Conservation (phyloP, 2,797 vertebrate genomes). For the Leptodactylus fallax region DNA sequence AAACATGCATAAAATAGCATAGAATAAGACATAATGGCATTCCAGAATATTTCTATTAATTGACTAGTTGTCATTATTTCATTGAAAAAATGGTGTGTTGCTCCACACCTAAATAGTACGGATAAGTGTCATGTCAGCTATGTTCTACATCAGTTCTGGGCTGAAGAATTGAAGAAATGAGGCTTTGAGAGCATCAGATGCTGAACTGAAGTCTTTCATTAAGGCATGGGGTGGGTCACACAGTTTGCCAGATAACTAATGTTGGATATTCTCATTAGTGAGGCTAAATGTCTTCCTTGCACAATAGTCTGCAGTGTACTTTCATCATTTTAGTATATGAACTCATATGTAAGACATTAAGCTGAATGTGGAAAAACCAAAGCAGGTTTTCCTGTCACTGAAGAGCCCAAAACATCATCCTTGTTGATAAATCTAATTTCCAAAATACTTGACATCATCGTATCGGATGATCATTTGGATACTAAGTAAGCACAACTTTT, state of each 20-base stretch:
- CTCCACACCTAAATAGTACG: no score
- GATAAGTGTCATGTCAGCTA: neutral
- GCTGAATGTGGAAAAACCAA: conserved; percentile 40
- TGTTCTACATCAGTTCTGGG: neutral
- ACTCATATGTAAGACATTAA: conserved; percentile 47
- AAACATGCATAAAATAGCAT: neutral
- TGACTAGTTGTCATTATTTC: neutral
- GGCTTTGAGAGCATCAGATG: neutral
- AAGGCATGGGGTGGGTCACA: neutral
- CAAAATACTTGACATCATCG: conserved; percentile 37
- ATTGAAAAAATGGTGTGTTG: neutral
- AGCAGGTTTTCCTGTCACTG: conserved; percentile 18
- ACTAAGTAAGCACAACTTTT: conserved; percentile 16
- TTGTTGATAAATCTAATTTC: conserved; percentile 50
- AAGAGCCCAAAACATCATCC: conserved; percentile 46
- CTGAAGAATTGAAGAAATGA: neutral
- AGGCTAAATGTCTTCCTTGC: conserved; percentile 2
- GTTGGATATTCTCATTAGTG: conserved; percentile 33
- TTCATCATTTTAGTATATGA: conserved; percentile 40
- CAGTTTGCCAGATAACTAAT: conserved; percentile 22
- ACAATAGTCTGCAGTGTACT: neutral
- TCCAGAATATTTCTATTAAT: neutral
- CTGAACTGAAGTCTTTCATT: neutral
- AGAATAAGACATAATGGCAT: neutral
- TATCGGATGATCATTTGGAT: conserved; percentile 43